Percentiles rank a stretch among this genome's conserved stretches.
phyloP scores from a whole-genome alignment of 2,888 invertebrate genomes.

The Poecilobothrus nobilitatus region DNA sequence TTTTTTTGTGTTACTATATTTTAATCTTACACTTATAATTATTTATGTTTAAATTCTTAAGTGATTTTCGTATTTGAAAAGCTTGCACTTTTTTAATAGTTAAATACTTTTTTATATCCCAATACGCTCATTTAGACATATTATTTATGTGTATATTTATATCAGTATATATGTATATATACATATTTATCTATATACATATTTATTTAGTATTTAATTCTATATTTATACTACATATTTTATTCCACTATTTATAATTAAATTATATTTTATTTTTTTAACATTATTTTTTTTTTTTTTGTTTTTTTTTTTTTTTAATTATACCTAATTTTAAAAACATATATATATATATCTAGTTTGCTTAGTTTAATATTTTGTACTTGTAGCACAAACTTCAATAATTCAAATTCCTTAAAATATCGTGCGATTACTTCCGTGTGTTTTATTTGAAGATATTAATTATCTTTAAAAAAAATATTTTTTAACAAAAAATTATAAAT shows the following conservation, averaged over 20 bases:
- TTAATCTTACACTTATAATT: neutral
- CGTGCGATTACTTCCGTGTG: conserved; percentile 9
- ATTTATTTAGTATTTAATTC: no score
- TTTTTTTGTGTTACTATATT: conserved; percentile 1
- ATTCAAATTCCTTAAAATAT: neutral
- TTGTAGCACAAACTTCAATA: conserved; percentile 6
- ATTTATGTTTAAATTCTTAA: neutral
- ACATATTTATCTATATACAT: no score
- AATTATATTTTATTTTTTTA: no score
- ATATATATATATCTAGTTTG: no score
- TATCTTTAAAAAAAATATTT: neutral
- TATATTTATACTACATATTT: neutral
- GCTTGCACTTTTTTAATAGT: conserved; percentile 3
- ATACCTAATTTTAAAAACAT: neutral
- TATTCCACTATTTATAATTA: neutral
- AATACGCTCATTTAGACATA: neutral
- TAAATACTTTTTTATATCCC: neutral
- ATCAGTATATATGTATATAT: neutral
- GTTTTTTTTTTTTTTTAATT: neutral
- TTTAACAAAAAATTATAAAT: neutral
- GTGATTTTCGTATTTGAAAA: conserved; percentile 10
- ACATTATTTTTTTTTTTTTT: neutral
- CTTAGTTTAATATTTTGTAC: neutral
- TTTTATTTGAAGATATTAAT: neutral
- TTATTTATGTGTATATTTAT: neutral